A percentile compares a stretch with the other conserved stretches of the same genome.
Conservation (phyloP, 2,113 vertebrate genomes). For the Pagrus major region DNA sequence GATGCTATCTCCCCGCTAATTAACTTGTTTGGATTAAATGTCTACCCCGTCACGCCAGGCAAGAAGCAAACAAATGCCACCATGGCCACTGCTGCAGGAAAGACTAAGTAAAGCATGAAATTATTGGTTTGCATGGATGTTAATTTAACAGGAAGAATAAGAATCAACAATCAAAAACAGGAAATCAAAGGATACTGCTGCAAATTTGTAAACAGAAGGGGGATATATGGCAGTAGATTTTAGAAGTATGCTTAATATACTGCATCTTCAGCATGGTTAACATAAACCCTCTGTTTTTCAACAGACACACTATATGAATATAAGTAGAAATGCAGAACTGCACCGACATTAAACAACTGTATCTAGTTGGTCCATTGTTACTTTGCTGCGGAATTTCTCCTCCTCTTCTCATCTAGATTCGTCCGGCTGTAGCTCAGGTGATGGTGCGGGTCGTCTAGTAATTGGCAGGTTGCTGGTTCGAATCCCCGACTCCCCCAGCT, state of each 20-base stretch:
- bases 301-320: no score
- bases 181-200: background rate
- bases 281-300: background rate
- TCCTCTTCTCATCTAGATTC: no score
- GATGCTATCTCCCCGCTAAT: conserved; percentile 75
- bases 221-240: background rate
- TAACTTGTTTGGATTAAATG: conserved; percentile 77
- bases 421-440: no score
- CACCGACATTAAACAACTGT: no score
- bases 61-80: conserved; percentile 50
- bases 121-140: background rate
- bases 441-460: no score
- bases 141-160: conserved; percentile 6
- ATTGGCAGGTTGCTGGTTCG: no score
- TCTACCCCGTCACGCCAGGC: conserved; percentile 31
- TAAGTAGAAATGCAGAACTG: background rate
- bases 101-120: background rate
- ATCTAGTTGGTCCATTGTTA: no score
- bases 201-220: background rate
- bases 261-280: background rate
- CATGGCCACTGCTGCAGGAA: background rate
- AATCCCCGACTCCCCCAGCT: no score
- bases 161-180: background rate
- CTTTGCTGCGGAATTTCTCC: no score
- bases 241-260: no score